A percentile compares a stretch with the other conserved stretches of the same genome.
These are phyloP conservation scores for Anas bernieri DNA, from an alignment of 2,797 vertebrate genomes.

Conservation along the genomic window DNA sequence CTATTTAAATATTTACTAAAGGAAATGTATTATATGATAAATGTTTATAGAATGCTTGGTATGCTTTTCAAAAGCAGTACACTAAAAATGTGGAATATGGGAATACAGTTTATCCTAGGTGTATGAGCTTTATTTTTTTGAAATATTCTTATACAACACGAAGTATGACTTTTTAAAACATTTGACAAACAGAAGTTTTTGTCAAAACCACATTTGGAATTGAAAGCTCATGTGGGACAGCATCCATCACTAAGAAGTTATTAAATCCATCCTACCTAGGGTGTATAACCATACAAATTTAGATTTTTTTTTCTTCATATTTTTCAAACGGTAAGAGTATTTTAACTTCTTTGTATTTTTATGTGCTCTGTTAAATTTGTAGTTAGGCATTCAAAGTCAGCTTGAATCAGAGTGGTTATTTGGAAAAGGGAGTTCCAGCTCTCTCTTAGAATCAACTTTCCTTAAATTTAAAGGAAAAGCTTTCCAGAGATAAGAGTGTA, in stretches of 20 bases:
- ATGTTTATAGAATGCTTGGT: conserved; percentile 16
- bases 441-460: not conserved
- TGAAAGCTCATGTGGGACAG: not conserved
- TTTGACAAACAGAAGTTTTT: not conserved
- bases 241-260: not conserved
- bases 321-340: not conserved
- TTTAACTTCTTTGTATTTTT: not conserved
- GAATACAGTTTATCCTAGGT: not conserved
- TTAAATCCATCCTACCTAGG: not conserved
- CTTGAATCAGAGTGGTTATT: fast-evolving
- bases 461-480: not conserved
- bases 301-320: not conserved
- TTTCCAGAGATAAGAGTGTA: not conserved
- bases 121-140: not conserved
- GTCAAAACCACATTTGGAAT: not conserved
- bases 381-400: not conserved
- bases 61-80: not conserved
- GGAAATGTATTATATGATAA: conserved; percentile 49
- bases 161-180: not conserved
- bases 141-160: not conserved
- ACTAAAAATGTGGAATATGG: not conserved
- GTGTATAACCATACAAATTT: not conserved
- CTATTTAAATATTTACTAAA: conserved; percentile 59
- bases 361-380: not conserved
- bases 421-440: not conserved